Conservation (phyloP, 2,113 vertebrate species). For the Nansenia antarctica region DNA sequence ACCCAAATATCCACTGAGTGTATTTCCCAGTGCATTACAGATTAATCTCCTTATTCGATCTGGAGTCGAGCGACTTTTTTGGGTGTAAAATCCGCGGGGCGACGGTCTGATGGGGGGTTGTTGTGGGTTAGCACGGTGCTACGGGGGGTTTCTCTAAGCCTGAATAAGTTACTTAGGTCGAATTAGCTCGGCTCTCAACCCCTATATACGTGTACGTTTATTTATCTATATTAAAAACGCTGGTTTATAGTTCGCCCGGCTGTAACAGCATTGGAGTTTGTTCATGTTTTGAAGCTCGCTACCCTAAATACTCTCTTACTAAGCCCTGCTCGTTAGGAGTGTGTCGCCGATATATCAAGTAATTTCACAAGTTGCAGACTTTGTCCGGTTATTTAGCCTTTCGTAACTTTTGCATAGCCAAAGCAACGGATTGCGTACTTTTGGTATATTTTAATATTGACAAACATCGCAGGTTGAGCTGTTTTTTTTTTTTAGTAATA, state of each 20-base stretch:
- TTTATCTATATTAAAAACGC: no score
- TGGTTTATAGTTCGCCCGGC: no score
- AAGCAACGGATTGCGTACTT: not conserved
- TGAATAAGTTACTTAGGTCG: no score
- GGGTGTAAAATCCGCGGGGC: not conserved
- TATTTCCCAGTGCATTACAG: not conserved
- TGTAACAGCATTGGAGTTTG: not conserved
- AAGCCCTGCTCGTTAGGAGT: not conserved
- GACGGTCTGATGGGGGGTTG: no score
- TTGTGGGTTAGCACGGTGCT: no score
- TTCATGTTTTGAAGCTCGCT: not conserved
- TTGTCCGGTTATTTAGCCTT: not conserved
- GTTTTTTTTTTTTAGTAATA: conserved; percentile 36
- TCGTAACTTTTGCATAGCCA: not conserved
- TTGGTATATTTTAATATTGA: not conserved
- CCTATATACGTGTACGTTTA: no score
- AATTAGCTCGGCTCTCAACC: no score
- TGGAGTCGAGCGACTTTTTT: no score
- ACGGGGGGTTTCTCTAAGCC: no score
- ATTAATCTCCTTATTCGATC: no score
- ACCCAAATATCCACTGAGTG: not conserved
- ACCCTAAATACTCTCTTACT: not conserved
- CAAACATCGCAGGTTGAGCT: not conserved
- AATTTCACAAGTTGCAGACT: not conserved
- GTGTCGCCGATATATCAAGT: no score